Conservation (phyloP, 2,888 invertebrate species). For the Phytoseiulus persimilis region DNA sequence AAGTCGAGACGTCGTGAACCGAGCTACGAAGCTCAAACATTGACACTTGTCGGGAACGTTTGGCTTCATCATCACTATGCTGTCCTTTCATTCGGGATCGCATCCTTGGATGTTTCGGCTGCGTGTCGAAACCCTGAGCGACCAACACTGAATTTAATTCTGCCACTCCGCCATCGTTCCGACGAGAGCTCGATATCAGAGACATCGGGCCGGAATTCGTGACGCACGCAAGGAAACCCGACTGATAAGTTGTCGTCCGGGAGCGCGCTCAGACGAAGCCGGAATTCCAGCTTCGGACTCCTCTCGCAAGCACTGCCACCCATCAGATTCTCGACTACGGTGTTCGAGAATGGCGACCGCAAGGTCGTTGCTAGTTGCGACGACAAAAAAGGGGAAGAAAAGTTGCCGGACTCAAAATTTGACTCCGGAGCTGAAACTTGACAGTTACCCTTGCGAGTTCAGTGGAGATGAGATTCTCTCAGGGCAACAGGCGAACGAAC, state of each 20-base stretch:
- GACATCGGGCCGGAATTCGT: background rate
- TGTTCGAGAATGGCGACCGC: background rate
- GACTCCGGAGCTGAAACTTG: no score
- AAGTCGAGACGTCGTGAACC: background rate
- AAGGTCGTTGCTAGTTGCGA: background rate
- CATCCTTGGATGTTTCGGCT: background rate
- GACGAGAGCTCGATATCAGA: background rate
- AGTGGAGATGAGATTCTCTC: no score
- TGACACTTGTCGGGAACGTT: background rate
- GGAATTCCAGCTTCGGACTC: no score
- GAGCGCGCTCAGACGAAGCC: no score
- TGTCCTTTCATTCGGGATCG: background rate
- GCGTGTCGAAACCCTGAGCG: background rate
- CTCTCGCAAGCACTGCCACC: background rate
- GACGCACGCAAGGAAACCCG: background rate
- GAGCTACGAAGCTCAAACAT: background rate
- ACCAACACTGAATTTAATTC: background rate
- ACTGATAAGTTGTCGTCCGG: background rate
- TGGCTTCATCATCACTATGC: background rate
- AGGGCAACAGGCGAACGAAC: no score
- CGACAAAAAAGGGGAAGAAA: background rate
- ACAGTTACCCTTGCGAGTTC: no score
- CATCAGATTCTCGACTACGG: background rate
- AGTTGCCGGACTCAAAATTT: background rate
- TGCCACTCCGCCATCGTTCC: background rate